phyloP scores from a whole-genome alignment of 37 sponge, comb jelly and placozoan genomes.

The Ianthella basta region DNA sequence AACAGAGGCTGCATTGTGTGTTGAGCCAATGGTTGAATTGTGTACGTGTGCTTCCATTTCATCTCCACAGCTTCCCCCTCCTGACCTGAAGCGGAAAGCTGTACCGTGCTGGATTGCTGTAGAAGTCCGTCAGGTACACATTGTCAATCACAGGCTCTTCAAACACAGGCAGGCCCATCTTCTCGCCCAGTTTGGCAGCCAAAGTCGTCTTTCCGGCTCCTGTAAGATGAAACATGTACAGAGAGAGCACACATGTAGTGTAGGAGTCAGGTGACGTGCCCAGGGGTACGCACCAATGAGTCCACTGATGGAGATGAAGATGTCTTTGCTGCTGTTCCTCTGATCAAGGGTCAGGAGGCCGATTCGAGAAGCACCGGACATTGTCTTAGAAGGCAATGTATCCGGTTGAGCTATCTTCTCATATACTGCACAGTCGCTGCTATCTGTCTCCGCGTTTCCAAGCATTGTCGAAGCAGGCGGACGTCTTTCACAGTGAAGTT shows the following conservation, averaged over 20 bases:
- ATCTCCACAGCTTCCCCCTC: too few relatives aligned
- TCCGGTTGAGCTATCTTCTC: neutral
- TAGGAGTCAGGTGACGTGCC: neutral
- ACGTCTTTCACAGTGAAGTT: neutral
- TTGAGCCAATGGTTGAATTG: too few relatives aligned
- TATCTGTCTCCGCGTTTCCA: neutral
- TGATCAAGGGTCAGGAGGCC: conserved; percentile 90
- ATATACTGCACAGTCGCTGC: neutral
- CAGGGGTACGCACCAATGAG: conserved; percentile 62
- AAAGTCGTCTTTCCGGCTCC: conserved; percentile 94
- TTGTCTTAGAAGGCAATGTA: neutral
- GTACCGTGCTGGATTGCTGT: conserved; percentile 88
- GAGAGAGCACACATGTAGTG: neutral
- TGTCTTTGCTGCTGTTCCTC: conserved; percentile 81
- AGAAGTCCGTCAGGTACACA: conserved; percentile 89
- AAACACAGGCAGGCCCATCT: conserved; percentile 87
- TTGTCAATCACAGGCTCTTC: conserved; percentile 97
- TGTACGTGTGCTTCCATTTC: too few relatives aligned
- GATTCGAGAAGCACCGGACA: conserved; percentile 20
- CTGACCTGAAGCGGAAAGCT: conserved; percentile 93
- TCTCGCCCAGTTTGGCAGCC: conserved; percentile 90
- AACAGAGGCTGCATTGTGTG: too few relatives aligned
- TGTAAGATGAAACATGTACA: neutral
- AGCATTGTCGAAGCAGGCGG: neutral
- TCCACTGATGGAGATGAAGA: conserved; percentile 95